Percentiles rank a stretch among this genome's conserved stretches.
Evolutionary conservation across 2,797 vertebrate genomes (phyloP).

Genomic region (Gila robusta): DNA sequence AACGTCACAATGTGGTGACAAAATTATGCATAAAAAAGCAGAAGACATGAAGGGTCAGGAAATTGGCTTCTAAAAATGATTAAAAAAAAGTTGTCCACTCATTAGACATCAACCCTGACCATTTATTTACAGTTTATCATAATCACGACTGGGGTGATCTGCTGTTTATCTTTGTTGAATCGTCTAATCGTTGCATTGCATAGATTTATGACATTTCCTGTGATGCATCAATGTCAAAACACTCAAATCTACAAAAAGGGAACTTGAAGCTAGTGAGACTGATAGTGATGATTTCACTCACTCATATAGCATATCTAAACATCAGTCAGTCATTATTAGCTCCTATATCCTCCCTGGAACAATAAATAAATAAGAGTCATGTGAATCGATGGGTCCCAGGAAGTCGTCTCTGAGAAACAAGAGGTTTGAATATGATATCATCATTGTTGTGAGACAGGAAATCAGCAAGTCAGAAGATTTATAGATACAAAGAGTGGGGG

Average conservation of each 20-base stretch:
- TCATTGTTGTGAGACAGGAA: slow-evolving; percentile 75
- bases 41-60: slow-evolving; percentile 65
- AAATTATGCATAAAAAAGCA: slow-evolving; percentile 45
- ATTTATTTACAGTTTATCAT: background rate
- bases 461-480: slow-evolving; percentile 68
- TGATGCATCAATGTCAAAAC: slow-evolving; percentile 26
- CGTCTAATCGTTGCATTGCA: background rate
- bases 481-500: slow-evolving; percentile 51
- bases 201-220: slow-evolving; percentile 13
- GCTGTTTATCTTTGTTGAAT: background rate
- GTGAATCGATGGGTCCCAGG: slow-evolving; percentile 3
- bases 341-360: slow-evolving; percentile 10
- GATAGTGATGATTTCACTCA: background rate
- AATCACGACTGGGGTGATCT: background rate
- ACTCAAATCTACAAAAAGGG: slow-evolving; percentile 1
- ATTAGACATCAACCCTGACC: background rate
- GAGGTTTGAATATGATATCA: slow-evolving; percentile 58
- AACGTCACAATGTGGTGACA: slow-evolving; percentile 11
- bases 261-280: background rate
- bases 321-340: slow-evolving; percentile 24
- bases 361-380: slow-evolving; percentile 27
- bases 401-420: slow-evolving; percentile 52
- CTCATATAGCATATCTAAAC: slow-evolving; percentile 16
- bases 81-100: background rate
- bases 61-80: slow-evolving; percentile 62